phyloP scores from a whole-genome alignment of 2,113 vertebrate genomes.

The Cynocephalus volans region DNA sequence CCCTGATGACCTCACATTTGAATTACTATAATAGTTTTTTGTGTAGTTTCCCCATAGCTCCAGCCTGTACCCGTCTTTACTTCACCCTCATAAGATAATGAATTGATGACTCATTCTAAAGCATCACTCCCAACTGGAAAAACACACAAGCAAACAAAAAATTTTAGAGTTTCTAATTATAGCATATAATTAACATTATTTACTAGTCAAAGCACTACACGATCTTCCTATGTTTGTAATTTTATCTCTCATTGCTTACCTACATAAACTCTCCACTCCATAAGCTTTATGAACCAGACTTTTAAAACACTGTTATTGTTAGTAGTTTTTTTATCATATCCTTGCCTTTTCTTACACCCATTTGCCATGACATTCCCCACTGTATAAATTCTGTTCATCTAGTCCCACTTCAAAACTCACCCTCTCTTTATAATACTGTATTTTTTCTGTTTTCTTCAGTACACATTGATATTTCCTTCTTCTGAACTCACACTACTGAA shows the following conservation, averaged over 20 bases:
- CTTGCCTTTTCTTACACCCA: background rate
- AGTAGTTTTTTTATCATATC: background rate
- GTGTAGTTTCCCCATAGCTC: background rate
- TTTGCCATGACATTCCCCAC: background rate
- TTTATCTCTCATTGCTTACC: background rate
- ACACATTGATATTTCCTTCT: background rate
- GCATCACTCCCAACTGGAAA: background rate
- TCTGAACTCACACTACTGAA: background rate
- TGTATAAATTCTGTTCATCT: background rate
- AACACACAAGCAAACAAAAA: background rate
- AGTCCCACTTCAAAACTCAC: background rate
- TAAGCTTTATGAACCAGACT: background rate
- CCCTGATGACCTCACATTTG: background rate
- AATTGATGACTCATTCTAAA: background rate
- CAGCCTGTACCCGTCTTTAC: background rate
- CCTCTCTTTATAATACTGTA: background rate
- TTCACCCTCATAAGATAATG: background rate
- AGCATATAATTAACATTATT: background rate
- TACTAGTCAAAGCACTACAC: background rate
- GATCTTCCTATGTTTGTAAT: background rate
- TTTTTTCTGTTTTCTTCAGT: background rate
- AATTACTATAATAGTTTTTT: background rate
- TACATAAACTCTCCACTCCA: background rate
- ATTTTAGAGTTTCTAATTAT: background rate
- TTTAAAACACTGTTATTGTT: background rate